A percentile compares a stretch with the other conserved stretches of the same genome.
Evolutionary conservation across 2,888 invertebrate genomes (phyloP).

Genomic region (Anoplius nigerrimus): DNA sequence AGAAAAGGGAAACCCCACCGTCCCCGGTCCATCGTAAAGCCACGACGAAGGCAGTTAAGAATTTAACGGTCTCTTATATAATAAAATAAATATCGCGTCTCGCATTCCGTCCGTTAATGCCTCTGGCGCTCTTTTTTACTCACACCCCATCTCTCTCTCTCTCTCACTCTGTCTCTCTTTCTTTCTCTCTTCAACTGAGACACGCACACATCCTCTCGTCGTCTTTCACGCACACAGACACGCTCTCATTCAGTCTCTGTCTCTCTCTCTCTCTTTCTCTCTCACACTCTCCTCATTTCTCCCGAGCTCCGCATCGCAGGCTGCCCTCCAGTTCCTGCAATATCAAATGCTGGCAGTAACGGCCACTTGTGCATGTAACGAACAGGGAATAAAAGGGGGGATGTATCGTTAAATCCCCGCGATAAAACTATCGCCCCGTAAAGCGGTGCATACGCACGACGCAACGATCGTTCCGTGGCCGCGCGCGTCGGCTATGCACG

Average conservation of each 20-base stretch:
- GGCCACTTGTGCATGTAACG: conserved; percentile 28
- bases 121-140: too few species aligned
- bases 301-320: too few species aligned
- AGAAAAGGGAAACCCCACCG: too few species aligned
- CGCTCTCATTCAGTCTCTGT: too few species aligned
- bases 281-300: too few species aligned
- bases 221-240: too few species aligned
- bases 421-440: conserved; percentile 21
- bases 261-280: too few species aligned
- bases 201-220: too few species aligned
- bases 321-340: background rate
- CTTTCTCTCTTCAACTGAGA: too few species aligned
- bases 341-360: conserved; percentile 24
- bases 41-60: conserved; percentile 7
- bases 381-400: conserved; percentile 21
- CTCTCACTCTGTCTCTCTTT: too few species aligned
- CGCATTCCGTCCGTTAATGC: conserved; percentile 9
- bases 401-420: conserved; percentile 20
- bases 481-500: background rate
- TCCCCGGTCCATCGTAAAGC: background rate
- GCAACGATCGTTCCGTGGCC: conserved; percentile 12
- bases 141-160: too few species aligned
- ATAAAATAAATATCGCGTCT: conserved; percentile 7
- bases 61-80: conserved; percentile 8
- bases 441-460: conserved; percentile 17